A percentile compares a stretch with the other conserved stretches of the same genome.
Conservation (phyloP, 2,797 vertebrate species). For the Gymnothorax javanicus region DNA sequence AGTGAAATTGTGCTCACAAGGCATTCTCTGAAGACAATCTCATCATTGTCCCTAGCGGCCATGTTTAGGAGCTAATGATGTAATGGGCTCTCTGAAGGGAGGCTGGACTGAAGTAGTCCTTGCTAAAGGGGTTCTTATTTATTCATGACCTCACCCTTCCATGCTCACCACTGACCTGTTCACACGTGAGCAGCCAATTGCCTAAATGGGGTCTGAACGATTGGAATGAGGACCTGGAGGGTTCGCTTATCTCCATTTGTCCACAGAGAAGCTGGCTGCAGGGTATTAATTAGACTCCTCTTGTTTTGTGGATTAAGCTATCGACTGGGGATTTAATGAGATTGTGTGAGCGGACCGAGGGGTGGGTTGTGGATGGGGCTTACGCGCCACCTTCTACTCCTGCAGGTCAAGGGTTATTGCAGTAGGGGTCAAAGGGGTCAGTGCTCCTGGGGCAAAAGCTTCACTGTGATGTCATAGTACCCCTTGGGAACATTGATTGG, state of each 20-base stretch:
- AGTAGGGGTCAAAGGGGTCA: neutral
- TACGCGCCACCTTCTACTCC: neutral
- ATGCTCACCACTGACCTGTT: neutral
- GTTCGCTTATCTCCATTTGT: neutral
- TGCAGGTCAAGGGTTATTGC: neutral
- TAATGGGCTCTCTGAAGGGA: neutral
- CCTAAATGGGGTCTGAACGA: neutral
- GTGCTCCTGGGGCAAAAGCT: neutral
- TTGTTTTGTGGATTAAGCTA: neutral
- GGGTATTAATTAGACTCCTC: constrained; percentile 1
- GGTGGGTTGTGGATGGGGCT: neutral
- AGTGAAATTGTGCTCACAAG: neutral
- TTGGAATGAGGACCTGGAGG: neutral
- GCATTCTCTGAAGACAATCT: neutral
- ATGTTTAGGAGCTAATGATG: neutral
- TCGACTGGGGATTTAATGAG: neutral
- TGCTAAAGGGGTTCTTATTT: neutral
- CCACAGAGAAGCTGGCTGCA: neutral
- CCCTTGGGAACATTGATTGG: neutral
- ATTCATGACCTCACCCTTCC: neutral
- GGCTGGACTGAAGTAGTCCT: neutral
- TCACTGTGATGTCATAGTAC: neutral
- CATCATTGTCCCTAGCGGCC: neutral
- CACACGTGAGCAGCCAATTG: neutral
- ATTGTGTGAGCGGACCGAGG: neutral